Conservation (phyloP, 2,888 invertebrate species). For the Petrolisthes manimaculis region DNA sequence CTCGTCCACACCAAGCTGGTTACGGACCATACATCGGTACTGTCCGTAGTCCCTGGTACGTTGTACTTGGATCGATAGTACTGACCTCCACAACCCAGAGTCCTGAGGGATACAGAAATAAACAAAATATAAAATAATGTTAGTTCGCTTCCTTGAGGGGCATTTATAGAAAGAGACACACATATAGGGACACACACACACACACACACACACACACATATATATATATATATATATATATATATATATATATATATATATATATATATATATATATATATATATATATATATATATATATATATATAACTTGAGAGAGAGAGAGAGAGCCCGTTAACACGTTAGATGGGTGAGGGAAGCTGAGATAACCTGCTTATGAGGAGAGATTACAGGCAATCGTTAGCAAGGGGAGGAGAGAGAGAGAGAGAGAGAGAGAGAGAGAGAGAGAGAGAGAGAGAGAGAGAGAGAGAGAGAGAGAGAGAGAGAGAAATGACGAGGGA, state of each 20-base stretch:
- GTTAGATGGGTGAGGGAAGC: not conserved
- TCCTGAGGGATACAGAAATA: too few species aligned
- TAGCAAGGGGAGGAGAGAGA: not conserved
- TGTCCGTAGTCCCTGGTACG: constrained; percentile 18
- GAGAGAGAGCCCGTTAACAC: not conserved
- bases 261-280: constrained; percentile 1
- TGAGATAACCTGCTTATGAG: too few species aligned
- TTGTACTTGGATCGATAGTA: constrained; percentile 10
- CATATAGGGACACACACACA: not conserved
- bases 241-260: not conserved
- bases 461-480: too few species aligned
- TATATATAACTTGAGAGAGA: not conserved
- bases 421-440: not conserved
- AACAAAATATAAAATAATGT: not conserved
- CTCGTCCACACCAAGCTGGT: constrained; percentile 20
- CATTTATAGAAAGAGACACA: not conserved
- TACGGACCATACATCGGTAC: constrained; percentile 30
- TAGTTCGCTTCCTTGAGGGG: not conserved
- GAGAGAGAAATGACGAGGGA: too few species aligned
- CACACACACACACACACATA: not conserved
- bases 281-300: not conserved
- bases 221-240: not conserved
- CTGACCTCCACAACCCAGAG: constrained; percentile 15
- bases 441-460: too few species aligned
- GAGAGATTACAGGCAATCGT: not conserved